These are phyloP conservation scores for Amblyornis subalaris DNA, from an alignment of 2,113 vertebrate species.

Conservation along the genomic window DNA sequence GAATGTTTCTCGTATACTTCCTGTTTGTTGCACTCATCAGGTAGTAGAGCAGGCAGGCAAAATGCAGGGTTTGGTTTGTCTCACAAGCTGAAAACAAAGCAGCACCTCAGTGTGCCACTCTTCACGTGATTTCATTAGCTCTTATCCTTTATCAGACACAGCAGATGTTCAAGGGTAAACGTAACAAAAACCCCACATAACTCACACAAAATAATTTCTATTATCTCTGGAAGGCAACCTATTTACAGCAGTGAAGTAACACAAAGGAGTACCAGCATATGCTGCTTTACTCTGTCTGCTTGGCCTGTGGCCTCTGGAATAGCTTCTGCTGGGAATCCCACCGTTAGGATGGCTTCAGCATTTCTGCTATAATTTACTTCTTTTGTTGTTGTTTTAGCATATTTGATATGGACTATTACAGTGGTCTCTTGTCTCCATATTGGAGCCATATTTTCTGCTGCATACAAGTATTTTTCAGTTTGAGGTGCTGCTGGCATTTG, in stretches of 20 bases:
- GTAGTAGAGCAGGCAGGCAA: not conserved
- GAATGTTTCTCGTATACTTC: not conserved
- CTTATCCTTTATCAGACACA: not conserved
- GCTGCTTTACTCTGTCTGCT: slow-evolving; percentile 19
- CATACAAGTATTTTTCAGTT: not conserved
- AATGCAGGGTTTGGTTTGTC: not conserved
- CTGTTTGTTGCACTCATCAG: not conserved
- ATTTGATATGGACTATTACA: not conserved
- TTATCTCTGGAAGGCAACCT: not conserved
- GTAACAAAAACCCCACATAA: not conserved
- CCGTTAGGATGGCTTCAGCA: not conserved
- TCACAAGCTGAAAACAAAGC: not conserved
- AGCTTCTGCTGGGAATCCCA: slow-evolving; percentile 30
- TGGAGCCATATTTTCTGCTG: not conserved
- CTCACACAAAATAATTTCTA: slow-evolving; percentile 19
- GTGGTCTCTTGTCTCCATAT: not conserved
- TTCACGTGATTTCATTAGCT: not conserved
- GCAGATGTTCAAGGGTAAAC: slow-evolving; percentile 37
- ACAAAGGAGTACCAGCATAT: slow-evolving; percentile 1
- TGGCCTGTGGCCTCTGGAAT: slow-evolving; percentile 34
- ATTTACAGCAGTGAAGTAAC: slow-evolving; percentile 18
- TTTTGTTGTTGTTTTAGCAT: not conserved
- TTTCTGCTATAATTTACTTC: slow-evolving; percentile 2
- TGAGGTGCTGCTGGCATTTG: not conserved
- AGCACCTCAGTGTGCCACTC: not conserved